Percentiles rank a stretch among this genome's conserved stretches.
phyloP scores from a whole-genome alignment of 2,113 vertebrate genomes.

The Pomatostomus ruficeps region DNA sequence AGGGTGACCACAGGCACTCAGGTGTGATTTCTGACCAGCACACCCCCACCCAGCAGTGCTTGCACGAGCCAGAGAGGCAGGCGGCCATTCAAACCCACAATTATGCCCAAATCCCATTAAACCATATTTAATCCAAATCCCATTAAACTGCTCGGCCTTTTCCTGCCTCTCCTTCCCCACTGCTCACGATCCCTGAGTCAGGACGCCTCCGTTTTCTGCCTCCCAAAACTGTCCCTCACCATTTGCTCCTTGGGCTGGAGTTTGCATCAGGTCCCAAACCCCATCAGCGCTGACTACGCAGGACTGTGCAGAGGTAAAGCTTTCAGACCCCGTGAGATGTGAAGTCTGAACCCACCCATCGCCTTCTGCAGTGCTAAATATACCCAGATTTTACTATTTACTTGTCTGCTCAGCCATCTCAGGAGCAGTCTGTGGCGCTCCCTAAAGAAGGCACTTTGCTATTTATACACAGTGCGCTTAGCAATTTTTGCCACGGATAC shows the following conservation, averaged over 20 bases:
- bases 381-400: not conserved
- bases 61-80: not conserved
- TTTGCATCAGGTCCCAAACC: not conserved
- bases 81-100: not conserved
- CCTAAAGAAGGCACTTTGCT: slow-evolving; percentile 26
- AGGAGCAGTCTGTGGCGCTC: not conserved
- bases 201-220: not conserved
- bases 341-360: not conserved
- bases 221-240: not conserved
- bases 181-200: not conserved
- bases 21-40: not conserved
- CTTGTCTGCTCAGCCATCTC: not conserved
- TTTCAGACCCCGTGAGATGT: not conserved
- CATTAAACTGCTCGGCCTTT: not conserved
- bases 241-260: not conserved
- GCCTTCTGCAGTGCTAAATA: slow-evolving; percentile 29
- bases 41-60: not conserved
- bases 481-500: not conserved
- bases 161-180: not conserved
- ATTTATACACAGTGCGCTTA: slow-evolving; percentile 19
- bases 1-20: not conserved
- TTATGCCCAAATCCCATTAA: not conserved
- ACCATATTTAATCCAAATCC: not conserved
- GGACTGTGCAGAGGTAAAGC: not conserved
- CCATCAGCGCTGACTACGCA: not conserved